These are phyloP conservation scores for Gadus macrocephalus DNA, from an alignment of 2,113 vertebrate genomes.

Conservation along the genomic window DNA sequence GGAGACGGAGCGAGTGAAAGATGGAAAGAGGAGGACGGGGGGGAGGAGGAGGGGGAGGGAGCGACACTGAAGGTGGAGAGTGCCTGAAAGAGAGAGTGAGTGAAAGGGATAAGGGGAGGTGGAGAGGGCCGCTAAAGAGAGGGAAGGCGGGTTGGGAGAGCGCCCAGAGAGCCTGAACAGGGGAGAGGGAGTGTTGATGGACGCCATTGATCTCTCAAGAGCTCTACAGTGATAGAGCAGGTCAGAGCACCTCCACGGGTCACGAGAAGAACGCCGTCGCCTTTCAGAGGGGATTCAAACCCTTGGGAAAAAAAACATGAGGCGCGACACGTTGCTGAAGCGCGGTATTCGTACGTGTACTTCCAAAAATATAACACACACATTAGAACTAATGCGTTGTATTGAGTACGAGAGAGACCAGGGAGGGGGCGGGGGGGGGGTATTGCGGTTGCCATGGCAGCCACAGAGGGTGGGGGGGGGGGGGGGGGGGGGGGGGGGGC, in stretches of 20 bases:
- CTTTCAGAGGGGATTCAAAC: not conserved
- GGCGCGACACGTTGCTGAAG: not conserved
- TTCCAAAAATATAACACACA: no score
- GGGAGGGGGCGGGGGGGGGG: not conserved
- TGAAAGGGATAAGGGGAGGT: no score
- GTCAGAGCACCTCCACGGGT: not conserved
- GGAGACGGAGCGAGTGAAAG: no score
- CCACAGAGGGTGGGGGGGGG: not conserved
- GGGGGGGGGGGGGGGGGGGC: slow-evolving; percentile 1
- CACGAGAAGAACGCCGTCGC: not conserved
- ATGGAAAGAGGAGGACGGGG: no score
- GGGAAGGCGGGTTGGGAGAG: no score
- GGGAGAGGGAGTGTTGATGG: slow-evolving; percentile 1
- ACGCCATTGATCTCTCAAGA: slow-evolving; percentile 22
- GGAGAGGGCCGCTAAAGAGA: no score
- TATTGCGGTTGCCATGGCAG: slow-evolving; percentile 35
- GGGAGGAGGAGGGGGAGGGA: not conserved
- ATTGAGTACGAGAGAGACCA: not conserved
- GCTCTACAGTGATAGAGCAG: slow-evolving; percentile 1
- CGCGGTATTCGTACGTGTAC: not conserved
- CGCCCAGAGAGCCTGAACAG: not conserved
- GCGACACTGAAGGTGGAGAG: slow-evolving; percentile 22
- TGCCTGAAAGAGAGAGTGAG: no score
- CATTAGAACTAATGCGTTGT: not conserved
- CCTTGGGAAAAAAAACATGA: not conserved